Percentiles rank a stretch among this genome's conserved stretches.
These are phyloP conservation scores for Sthenelais limicola DNA, from an alignment of 2,888 invertebrate genomes.

Conservation along the genomic window DNA sequence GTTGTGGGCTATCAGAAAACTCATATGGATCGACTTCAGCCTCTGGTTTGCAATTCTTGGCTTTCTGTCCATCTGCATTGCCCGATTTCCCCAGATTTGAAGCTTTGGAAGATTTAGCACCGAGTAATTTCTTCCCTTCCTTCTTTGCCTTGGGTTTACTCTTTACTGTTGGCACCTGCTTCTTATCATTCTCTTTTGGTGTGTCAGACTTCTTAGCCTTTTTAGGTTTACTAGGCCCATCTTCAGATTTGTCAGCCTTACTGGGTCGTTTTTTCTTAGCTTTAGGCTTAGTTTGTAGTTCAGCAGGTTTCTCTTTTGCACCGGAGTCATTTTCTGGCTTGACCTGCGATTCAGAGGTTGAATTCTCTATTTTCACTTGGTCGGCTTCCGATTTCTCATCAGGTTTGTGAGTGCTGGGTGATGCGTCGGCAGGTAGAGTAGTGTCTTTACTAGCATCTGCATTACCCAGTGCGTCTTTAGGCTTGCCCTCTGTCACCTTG, in stretches of 20 bases:
- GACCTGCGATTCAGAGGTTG: background rate
- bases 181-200: slow-evolving; percentile 1
- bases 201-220: slow-evolving; percentile 10
- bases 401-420: too few relatives aligned
- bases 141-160: slow-evolving; percentile 19
- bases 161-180: background rate
- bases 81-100: slow-evolving; percentile 1
- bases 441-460: background rate
- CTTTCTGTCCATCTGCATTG: background rate
- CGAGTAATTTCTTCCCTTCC: slow-evolving; percentile 21
- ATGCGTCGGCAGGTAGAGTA: too few relatives aligned
- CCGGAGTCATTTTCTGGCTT: background rate
- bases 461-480: background rate
- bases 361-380: background rate
- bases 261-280: background rate
- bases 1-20: slow-evolving; percentile 32
- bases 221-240: slow-evolving; percentile 24
- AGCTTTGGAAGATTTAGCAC: background rate
- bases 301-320: slow-evolving; percentile 1
- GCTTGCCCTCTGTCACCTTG: background rate
- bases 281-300: background rate
- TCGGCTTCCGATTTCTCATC: background rate
- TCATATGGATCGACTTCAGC: slow-evolving; percentile 23
- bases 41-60: background rate
- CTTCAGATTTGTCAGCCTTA: background rate